phyloP scores from a whole-genome alignment of 2,113 vertebrate genomes.

The Cyprinodon tularosa region DNA sequence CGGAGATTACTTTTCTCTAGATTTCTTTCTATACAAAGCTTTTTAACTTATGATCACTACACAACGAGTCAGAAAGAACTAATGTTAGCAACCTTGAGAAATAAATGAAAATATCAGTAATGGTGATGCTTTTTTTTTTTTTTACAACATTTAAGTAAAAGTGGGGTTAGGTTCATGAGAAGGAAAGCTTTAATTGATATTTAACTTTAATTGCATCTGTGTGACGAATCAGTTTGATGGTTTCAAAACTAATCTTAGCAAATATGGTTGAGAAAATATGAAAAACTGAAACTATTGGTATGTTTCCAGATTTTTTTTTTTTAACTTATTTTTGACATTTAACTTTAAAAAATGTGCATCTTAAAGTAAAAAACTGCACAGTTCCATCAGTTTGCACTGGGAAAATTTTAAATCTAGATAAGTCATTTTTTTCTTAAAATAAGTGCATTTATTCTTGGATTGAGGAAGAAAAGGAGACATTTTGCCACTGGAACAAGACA shows the following conservation, averaged over 20 bases:
- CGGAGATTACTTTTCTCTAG: conserved; percentile 16
- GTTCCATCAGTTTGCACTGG: too few species aligned
- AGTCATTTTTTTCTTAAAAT: too few species aligned
- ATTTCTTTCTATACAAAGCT: conserved; percentile 34
- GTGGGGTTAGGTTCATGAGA: neutral
- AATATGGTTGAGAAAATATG: neutral
- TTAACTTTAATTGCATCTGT: conserved; percentile 11
- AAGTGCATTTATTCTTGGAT: too few species aligned
- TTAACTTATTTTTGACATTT: neutral
- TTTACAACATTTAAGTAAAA: conserved; percentile 1
- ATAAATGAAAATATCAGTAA: neutral
- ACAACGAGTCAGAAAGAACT: conserved; percentile 5
- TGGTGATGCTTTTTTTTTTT: conserved; percentile 2
- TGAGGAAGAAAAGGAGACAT: too few species aligned
- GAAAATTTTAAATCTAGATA: neutral
- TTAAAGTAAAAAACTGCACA: too few species aligned
- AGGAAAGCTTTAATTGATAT: conserved; percentile 28
- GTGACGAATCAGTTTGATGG: conserved; percentile 17
- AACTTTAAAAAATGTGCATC: neutral
- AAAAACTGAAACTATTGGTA: neutral
- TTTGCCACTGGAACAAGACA: too few species aligned
- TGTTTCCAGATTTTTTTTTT: neutral
- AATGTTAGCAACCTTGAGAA: conserved; percentile 6
- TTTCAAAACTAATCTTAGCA: neutral
- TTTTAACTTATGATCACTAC: conserved; percentile 15